Percentiles rank a stretch among this genome's conserved stretches.
These are phyloP conservation scores for Bombyx mandarina DNA, from an alignment of 1,140 invertebrate genomes.

Conservation along the genomic window DNA sequence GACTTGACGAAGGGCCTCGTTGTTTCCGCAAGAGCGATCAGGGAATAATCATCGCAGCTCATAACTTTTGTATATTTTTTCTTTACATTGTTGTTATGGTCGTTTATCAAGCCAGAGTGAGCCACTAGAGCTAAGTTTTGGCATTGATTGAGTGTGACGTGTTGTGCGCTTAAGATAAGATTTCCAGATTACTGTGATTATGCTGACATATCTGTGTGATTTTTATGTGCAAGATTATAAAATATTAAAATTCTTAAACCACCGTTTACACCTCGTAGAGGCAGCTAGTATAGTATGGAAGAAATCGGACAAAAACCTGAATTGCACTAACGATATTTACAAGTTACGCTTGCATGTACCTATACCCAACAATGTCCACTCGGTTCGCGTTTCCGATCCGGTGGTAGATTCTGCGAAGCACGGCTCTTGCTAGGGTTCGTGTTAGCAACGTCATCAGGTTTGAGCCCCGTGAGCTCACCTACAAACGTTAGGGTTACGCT, in stretches of 20 bases:
- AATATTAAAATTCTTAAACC: not conserved
- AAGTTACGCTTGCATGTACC: no score
- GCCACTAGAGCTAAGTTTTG: constrained; percentile 38
- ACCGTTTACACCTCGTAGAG: no score
- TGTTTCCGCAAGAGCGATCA: constrained; percentile 35
- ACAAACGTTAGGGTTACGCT: no score
- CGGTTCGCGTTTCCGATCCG: no score
- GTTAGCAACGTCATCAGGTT: no score
- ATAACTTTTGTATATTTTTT: constrained; percentile 38
- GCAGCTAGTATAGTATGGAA: no score
- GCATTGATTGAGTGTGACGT: constrained; percentile 66
- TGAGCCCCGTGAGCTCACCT: no score
- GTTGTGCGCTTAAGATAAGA: constrained; percentile 38
- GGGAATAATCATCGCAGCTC: constrained; percentile 38
- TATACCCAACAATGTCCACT: no score
- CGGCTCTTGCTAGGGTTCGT: no score
- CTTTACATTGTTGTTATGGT: constrained; percentile 34
- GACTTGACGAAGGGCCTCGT: constrained; percentile 27
- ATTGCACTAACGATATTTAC: no score
- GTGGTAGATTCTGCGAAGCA: no score
- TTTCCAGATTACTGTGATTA: constrained; percentile 56
- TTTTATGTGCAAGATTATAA: constrained; percentile 12
- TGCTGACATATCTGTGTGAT: constrained; percentile 10
- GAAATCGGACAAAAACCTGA: no score
- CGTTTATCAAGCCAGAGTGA: constrained; percentile 30